Percentiles rank a stretch among this genome's conserved stretches.
phyloP scores from a whole-genome alignment of 2,888 invertebrate species.

The Ditula angustiorana region DNA sequence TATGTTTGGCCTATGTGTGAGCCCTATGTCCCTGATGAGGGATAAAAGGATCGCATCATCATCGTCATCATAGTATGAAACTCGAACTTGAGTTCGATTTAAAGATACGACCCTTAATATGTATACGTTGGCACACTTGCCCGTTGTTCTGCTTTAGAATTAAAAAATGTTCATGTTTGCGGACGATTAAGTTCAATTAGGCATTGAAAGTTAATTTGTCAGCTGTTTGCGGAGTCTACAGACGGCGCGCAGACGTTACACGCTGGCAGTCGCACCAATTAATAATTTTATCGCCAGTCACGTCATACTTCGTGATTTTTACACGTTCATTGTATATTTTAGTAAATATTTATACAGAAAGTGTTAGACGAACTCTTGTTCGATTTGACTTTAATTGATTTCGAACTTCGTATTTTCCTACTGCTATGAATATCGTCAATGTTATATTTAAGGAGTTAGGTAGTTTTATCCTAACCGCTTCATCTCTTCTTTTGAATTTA shows the following conservation, averaged over 20 bases:
- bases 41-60: too few relatives aligned
- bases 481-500: too few relatives aligned
- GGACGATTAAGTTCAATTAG: slow-evolving; percentile 26
- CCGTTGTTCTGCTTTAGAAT: too few relatives aligned
- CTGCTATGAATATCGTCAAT: too few relatives aligned
- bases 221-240: slow-evolving; percentile 3
- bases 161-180: not conserved
- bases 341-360: not conserved
- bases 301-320: slow-evolving; percentile 8
- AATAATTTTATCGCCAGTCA: slow-evolving; percentile 9
- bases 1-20: too few relatives aligned
- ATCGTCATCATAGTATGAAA: too few relatives aligned
- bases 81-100: too few relatives aligned
- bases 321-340: not conserved
- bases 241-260: slow-evolving; percentile 4
- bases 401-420: too few relatives aligned
- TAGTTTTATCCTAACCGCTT: too few relatives aligned
- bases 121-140: too few relatives aligned
- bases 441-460: too few relatives aligned
- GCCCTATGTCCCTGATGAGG: not conserved
- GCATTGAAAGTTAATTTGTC: slow-evolving; percentile 35
- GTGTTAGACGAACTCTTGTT: not conserved
- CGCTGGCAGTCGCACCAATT: slow-evolving; percentile 9
- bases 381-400: not conserved
- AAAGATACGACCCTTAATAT: too few relatives aligned